Evolutionary conservation across 2,888 invertebrate genomes (phyloP).

Genomic region (Anarsia innoxiella): DNA sequence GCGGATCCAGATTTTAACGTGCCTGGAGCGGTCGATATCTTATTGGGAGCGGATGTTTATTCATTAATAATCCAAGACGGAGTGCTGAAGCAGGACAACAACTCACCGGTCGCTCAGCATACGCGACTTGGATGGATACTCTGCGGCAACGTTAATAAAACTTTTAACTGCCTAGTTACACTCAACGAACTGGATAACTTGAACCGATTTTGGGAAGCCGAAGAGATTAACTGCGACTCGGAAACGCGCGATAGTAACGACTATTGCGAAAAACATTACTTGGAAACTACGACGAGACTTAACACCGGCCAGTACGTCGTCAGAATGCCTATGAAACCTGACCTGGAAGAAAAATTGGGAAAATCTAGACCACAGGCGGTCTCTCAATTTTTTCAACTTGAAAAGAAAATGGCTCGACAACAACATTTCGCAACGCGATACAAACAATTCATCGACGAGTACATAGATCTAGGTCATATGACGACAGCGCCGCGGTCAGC

Average conservation of each 20-base stretch:
- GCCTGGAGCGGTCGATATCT: background rate
- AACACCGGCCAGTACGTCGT: constrained; percentile 3
- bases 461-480: constrained; percentile 9
- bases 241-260: background rate
- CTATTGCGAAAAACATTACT: background rate
- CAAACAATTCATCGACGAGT: constrained; percentile 8
- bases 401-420: constrained; percentile 3
- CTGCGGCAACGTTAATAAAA: background rate
- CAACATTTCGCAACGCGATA: background rate
- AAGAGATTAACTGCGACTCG: background rate
- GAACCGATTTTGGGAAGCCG: constrained; percentile 1
- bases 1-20: background rate
- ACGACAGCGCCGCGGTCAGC: background rate
- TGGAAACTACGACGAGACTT: constrained; percentile 1
- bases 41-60: no score
- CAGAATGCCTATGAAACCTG: constrained; percentile 5
- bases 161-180: background rate
- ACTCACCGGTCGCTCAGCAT: background rate
- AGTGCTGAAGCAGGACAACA: background rate
- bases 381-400: constrained; percentile 6
- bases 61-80: background rate
- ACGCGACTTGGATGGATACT: background rate
- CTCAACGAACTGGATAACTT: constrained; percentile 1
- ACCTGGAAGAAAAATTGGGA: constrained; percentile 3
- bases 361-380: constrained; percentile 9